Evolutionary conservation across 64 coral and sea anemone genomes (phyloP).

Genomic region (Montipora capricornis): DNA sequence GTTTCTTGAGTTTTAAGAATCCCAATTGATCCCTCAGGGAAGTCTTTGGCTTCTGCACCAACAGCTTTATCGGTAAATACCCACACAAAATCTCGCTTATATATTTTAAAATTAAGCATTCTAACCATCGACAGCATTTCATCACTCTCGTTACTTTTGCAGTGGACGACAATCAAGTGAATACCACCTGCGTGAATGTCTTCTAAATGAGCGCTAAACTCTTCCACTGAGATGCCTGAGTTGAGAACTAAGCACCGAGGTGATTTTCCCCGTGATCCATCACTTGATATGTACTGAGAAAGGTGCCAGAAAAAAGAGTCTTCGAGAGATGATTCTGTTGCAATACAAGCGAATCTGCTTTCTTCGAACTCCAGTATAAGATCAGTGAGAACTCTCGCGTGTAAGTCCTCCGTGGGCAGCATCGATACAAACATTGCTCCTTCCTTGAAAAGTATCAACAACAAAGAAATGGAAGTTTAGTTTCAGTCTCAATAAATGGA

Average conservation of each 20-base stretch:
- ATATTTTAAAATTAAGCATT: constrained; percentile 49
- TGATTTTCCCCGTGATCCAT: background rate
- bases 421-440: constrained; percentile 43
- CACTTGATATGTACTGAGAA: constrained; percentile 38
- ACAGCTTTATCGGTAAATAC: constrained; percentile 79
- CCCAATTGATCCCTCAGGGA: constrained; percentile 79
- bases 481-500: too few species aligned
- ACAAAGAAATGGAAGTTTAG: background rate
- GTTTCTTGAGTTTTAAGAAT: constrained; percentile 33
- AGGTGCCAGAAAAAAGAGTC: constrained; percentile 74
- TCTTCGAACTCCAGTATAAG: constrained; percentile 79
- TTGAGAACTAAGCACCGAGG: constrained; percentile 65
- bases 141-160: constrained; percentile 24
- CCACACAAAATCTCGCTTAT: constrained; percentile 61
- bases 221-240: background rate
- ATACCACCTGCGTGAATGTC: constrained; percentile 76
- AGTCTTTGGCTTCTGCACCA: background rate
- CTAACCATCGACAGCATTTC: constrained; percentile 48
- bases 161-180: constrained; percentile 66
- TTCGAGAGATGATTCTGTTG: constrained; percentile 47
- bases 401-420: constrained; percentile 63
- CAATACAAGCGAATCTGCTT: constrained; percentile 84
- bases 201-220: constrained; percentile 56
- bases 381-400: constrained; percentile 60
- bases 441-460: background rate